Evolutionary conservation across 2,113 vertebrate genomes (phyloP).

Genomic region (Heloderma charlesbogerti): DNA sequence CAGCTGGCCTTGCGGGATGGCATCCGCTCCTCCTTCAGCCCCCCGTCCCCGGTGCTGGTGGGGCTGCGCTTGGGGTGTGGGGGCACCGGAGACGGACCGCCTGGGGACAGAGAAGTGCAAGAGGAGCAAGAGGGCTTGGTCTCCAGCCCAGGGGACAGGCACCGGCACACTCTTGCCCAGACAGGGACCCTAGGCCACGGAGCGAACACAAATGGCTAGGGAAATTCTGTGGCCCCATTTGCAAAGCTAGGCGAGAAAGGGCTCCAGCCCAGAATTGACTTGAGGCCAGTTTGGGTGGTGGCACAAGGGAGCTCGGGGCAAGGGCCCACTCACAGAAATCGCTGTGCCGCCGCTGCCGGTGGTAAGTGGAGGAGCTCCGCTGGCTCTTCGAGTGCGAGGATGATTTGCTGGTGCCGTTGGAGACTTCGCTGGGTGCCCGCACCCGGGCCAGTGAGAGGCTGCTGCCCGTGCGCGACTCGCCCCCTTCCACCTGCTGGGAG

Average conservation of each 20-base stretch:
- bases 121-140: no score
- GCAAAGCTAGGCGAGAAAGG: background rate
- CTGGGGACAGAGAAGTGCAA: slow-evolving; percentile 62
- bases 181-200: background rate
- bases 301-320: background rate
- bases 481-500: slow-evolving; percentile 78
- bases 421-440: slow-evolving; percentile 86
- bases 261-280: background rate
- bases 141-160: no score
- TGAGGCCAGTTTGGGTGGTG: background rate
- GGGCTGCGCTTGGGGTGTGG: slow-evolving; percentile 89
- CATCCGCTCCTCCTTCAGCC: slow-evolving; percentile 87
- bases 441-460: slow-evolving; percentile 90
- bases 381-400: slow-evolving; percentile 90
- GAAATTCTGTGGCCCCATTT: background rate
- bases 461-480: slow-evolving; percentile 82
- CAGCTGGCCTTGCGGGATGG: slow-evolving; percentile 84
- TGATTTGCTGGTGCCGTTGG: slow-evolving; percentile 88
- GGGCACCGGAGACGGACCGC: slow-evolving; percentile 83
- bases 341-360: slow-evolving; percentile 92
- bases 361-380: slow-evolving; percentile 88
- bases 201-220: background rate
- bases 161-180: no score
- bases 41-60: slow-evolving; percentile 81
- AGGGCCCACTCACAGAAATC: slow-evolving; percentile 88